phyloP scores from a whole-genome alignment of 2,113 vertebrate species.

The Athene noctua region DNA sequence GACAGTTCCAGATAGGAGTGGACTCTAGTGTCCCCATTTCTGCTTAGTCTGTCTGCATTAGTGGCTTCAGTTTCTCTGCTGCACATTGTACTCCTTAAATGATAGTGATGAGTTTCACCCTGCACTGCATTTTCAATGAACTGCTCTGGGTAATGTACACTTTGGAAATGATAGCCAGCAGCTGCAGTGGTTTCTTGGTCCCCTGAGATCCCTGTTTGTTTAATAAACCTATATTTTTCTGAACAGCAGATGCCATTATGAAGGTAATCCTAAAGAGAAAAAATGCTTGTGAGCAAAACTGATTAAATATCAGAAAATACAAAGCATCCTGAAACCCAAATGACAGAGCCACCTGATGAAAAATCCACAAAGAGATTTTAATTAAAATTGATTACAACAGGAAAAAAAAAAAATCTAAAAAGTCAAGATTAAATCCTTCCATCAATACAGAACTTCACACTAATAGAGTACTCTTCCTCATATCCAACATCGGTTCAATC shows the following conservation, averaged over 20 bases:
- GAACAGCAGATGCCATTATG: neutral
- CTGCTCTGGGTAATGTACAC: neutral
- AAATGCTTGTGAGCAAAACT: neutral
- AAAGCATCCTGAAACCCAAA: neutral
- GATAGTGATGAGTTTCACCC: neutral
- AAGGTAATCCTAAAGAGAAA: neutral
- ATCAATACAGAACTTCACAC: neutral
- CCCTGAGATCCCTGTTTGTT: neutral
- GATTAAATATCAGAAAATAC: constrained; percentile 29
- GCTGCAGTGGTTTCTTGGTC: neutral
- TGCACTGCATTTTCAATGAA: neutral
- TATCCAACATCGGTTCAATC: neutral
- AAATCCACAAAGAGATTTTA: constrained; percentile 8
- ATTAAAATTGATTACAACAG: constrained; percentile 26
- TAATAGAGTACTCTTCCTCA: neutral
- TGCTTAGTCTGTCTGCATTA: neutral
- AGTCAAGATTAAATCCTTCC: constrained; percentile 20
- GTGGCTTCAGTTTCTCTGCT: neutral
- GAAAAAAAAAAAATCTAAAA: constrained; percentile 14
- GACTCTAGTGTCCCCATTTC: neutral
- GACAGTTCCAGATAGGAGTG: neutral
- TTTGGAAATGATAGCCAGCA: constrained; percentile 7
- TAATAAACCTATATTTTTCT: constrained; percentile 37
- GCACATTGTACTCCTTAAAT: neutral
- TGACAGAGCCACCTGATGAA: neutral